Evolutionary conservation across 2,113 vertebrate species (phyloP), one percentile per base, ranked within the genome.

Genomic region (Hiodon alosoides): DNA sequence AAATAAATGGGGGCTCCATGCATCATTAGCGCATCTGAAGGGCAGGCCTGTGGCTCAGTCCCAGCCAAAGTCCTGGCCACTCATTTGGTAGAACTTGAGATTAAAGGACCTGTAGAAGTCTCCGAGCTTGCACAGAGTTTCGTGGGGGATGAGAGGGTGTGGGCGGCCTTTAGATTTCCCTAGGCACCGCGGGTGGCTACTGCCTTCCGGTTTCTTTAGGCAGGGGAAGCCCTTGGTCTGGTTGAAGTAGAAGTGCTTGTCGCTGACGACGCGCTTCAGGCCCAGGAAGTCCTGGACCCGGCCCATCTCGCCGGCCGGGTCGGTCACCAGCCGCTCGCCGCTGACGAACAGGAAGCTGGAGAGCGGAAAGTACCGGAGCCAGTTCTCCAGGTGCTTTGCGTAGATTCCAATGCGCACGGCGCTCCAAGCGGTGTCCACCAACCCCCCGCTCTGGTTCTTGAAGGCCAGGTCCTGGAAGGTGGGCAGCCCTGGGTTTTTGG

Each of bases 191-290:
- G 95, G 96, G 11, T 88, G 87, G 87, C 93, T 89, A 85, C 93
- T 87, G 7, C 93, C 94, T 78, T 95, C 95, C 0, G 94, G 94
- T 82, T 98, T 99, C 90, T 95, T 96, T 67, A 99, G 89, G 86
- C 97, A 99, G 5, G 97, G 97, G 80, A 99, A 99, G 70, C 97
- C 97, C 90, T 99, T 99, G 86, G 97, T 99, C 85, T 95, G 90
- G 0, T 97, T 99, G 80, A 98, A 99, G 78, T 97, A 98, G 88
- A 99, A 98, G 86, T 99, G 96, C 80, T 94, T 94, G 87, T 93
- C 93, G 0, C 94, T 96, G 80, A 98, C 93, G 14, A 96, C 87
- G 0, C 94, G 90, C 67, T 90, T 90, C 67, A 99, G 93, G 11
- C 96, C 96, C 84, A 99, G 81, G 66, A 98, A 98, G 87, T 98